Base-by-base conservation (phyloP, 2,888 invertebrate species). In the Drosophila flavopinicola region DNA sequence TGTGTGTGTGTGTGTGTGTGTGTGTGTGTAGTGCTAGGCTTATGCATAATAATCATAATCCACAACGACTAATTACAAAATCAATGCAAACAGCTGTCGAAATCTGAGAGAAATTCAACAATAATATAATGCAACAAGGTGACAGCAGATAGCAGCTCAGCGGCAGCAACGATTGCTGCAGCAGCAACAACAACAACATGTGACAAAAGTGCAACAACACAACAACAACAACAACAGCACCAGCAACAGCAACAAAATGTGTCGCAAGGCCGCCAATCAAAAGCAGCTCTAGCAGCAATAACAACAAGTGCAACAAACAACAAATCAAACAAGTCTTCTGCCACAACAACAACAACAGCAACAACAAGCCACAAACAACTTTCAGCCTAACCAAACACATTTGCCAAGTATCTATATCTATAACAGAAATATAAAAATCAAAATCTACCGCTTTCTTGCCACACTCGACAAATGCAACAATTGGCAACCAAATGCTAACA, bases 1-100 rank as follows among this genome's bases (percentile, higher is more conserved):
- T 32, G 11, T 39, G 29, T 45, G 37, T 38, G 15, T 29, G 24
- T 47, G 6, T 33, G 33, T 63, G 9, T 42, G 11, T 15, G 20
- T 29, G 20, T 51, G 9, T 35, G 53, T 64, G 6, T 39, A 17
- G 13, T 56, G 17, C 23, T 35, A 58, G 37, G 20, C 48, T 32
- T 35, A 72, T 51, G 30, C 48, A 51, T 33, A 48, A 57, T 68
- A 52, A 52, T 39, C 35, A 57, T 68, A 52, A 52, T 39, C 35
- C 24, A 32, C 52, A 53, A 49, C 52, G 41, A 30, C 25, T 74
- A 74, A 57, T 71, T 63, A 41, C 35, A 63, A 74, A 71, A 74
- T 63, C 75, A 68, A 74, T 74, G 33, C 29, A 56, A 53, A 17
- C 53, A 66, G 44, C 45, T 38, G 45, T 39, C 5, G n/a, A 24